Conservation (phyloP, 2,888 invertebrate species). For the Anticlea derivata region DNA sequence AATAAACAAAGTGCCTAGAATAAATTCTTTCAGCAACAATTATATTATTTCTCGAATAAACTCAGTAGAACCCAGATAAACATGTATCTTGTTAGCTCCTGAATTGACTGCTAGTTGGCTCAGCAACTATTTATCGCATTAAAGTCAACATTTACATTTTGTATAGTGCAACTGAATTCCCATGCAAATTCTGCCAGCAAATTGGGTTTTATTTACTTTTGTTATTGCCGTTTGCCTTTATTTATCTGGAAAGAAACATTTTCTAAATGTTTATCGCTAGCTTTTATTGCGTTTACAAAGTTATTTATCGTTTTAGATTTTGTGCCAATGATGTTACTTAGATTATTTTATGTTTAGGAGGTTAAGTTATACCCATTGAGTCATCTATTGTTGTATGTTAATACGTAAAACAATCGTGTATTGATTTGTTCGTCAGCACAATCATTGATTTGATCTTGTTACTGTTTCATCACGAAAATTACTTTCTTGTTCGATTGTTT, state of each 20-base stretch:
- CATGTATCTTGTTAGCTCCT: slow-evolving; percentile 25
- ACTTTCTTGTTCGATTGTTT: slow-evolving; percentile 35
- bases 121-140: slow-evolving; percentile 20
- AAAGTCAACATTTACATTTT: slow-evolving; percentile 16
- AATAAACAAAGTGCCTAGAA: not conserved
- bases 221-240: slow-evolving; percentile 18
- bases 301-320: slow-evolving; percentile 13
- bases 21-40: slow-evolving; percentile 2
- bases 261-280: slow-evolving; percentile 23
- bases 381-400: slow-evolving; percentile 25
- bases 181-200: slow-evolving; percentile 25
- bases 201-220: slow-evolving; percentile 25
- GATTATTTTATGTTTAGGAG: not conserved
- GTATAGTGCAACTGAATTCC: slow-evolving; percentile 24
- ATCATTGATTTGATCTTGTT: slow-evolving; percentile 37
- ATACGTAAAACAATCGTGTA: slow-evolving; percentile 26
- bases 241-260: slow-evolving; percentile 17
- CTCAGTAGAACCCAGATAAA: slow-evolving; percentile 15
- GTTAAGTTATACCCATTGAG: slow-evolving; percentile 17
- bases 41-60: slow-evolving; percentile 16
- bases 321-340: slow-evolving; percentile 5
- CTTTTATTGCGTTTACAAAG: slow-evolving; percentile 18
- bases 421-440: slow-evolving; percentile 36
- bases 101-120: slow-evolving; percentile 15
- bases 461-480: slow-evolving; percentile 33